Percentiles rank a stretch among this genome's conserved stretches.
Evolutionary conservation across 2,888 invertebrate genomes (phyloP).

Genomic region (Cartodere bifasciata): DNA sequence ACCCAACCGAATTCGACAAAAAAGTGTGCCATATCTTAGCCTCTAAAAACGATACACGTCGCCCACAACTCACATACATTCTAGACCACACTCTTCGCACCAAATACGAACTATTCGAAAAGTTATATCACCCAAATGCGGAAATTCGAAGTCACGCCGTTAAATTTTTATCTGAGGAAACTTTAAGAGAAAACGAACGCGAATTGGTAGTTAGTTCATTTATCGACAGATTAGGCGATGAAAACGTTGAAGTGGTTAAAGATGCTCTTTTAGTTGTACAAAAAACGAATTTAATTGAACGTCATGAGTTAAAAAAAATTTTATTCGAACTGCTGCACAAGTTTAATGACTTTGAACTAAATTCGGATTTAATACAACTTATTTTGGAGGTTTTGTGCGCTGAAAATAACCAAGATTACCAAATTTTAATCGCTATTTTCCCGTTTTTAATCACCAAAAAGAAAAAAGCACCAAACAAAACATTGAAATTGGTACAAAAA

Average conservation of each 20-base stretch:
- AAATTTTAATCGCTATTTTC: slow-evolving; percentile 44
- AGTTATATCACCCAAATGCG: slow-evolving; percentile 58
- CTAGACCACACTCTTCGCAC: slow-evolving; percentile 18
- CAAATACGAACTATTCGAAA: slow-evolving; percentile 44
- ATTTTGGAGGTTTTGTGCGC: slow-evolving; percentile 19
- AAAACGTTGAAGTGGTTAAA: slow-evolving; percentile 46
- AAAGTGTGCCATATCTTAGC: slow-evolving; percentile 47
- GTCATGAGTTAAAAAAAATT: slow-evolving; percentile 33
- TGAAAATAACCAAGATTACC: slow-evolving; percentile 37
- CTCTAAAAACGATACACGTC: slow-evolving; percentile 14
- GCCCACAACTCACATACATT: slow-evolving; percentile 23
- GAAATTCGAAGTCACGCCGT: slow-evolving; percentile 55
- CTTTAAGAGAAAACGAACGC: slow-evolving; percentile 39
- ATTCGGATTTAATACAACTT: slow-evolving; percentile 25
- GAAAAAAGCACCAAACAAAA: no score
- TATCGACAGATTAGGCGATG: slow-evolving; percentile 53
- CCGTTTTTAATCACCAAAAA: slow-evolving; percentile 50
- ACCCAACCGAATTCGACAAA: slow-evolving; percentile 58
- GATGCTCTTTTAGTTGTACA: slow-evolving; percentile 11
- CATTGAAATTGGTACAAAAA: no score
- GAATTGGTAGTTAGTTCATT: slow-evolving; percentile 53
- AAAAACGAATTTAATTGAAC: slow-evolving; percentile 14
- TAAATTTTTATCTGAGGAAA: slow-evolving; percentile 42
- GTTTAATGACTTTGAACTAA: no score
- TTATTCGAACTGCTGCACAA: slow-evolving; percentile 42